Percentiles rank a stretch among this genome's conserved stretches.
Conservation (phyloP, 2,888 invertebrate genomes). For the Spilarctia lutea region DNA sequence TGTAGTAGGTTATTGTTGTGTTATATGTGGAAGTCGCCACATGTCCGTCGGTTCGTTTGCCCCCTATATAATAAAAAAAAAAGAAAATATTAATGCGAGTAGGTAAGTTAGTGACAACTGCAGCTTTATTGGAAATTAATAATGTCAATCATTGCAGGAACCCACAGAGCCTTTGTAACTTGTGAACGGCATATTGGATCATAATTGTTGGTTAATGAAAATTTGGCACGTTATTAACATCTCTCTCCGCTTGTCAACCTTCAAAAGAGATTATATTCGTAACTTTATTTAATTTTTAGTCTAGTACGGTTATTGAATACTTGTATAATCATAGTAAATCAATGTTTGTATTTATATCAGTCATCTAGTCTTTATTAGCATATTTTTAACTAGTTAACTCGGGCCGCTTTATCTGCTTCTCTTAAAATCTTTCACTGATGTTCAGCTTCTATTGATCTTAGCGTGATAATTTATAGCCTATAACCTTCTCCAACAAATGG, state of each 20-base stretch:
- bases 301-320: neutral
- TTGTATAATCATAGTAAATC: neutral
- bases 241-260: neutral
- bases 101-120: neutral
- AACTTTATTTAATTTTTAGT: neutral
- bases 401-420: no score
- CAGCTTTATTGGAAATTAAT: constrained; percentile 9
- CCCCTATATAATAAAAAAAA: no score
- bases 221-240: neutral
- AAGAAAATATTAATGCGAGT: neutral
- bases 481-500: no score
- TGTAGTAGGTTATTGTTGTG: no score
- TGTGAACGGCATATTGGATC: neutral
- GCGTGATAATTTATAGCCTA: no score
- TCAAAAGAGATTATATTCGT: neutral
- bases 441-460: no score
- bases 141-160: constrained; percentile 2
- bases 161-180: neutral
- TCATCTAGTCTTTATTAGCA: no score
- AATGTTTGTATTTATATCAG: no score
- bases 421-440: no score
- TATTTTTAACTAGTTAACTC: no score
- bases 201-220: neutral
- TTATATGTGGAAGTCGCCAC: no score
- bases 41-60: no score